Percentiles rank a stretch among this genome's conserved stretches.
Conservation (phyloP, 2,797 vertebrate genomes). For the Margarornis squamiger region DNA sequence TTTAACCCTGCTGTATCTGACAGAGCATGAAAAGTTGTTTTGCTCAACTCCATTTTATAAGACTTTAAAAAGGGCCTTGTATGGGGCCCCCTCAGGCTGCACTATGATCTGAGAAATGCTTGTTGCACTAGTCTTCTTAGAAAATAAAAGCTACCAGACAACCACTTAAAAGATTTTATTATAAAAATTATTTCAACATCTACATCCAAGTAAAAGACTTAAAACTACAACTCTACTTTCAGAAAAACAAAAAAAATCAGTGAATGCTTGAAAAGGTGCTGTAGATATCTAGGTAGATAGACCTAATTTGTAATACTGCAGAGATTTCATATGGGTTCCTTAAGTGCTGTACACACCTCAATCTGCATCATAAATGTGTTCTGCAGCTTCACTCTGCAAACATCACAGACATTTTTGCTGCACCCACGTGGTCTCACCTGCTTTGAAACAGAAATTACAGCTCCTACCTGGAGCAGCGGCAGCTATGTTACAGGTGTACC, state of each 20-base stretch:
- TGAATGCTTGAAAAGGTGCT: background rate
- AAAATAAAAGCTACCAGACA: background rate
- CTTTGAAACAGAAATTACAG: background rate
- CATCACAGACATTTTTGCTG: background rate
- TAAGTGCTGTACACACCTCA: background rate
- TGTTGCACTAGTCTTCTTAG: background rate
- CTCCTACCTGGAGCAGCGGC: background rate
- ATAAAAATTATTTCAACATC: constrained; percentile 47
- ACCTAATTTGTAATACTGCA: background rate
- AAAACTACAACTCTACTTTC: background rate
- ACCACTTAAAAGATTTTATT: constrained; percentile 31
- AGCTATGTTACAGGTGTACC: background rate
- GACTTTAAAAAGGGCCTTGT: background rate
- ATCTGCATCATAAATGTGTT: background rate
- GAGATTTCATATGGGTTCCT: background rate
- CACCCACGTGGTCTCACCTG: background rate
- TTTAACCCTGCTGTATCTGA: background rate
- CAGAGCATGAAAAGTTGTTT: background rate
- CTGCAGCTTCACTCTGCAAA: background rate
- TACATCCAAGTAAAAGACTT: constrained; percentile 7
- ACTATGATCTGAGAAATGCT: background rate
- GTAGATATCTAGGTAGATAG: background rate
- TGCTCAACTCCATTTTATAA: background rate
- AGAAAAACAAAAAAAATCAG: constrained; percentile 4
- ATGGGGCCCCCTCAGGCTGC: background rate